Conservation (phyloP, 2,888 invertebrate genomes). For the Protonemura montana region DNA sequence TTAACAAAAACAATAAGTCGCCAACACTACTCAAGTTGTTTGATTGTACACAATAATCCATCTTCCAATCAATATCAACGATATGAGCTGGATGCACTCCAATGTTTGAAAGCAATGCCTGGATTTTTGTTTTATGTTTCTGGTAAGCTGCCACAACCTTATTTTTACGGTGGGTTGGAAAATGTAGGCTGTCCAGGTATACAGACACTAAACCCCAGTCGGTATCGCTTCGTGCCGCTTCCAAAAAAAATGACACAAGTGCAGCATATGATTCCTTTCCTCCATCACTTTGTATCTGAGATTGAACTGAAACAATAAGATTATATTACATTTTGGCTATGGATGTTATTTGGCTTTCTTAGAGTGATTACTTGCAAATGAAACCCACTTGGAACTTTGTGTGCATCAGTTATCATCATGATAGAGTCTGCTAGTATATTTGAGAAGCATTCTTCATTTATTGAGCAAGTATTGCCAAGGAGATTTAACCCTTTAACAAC, state of each 20-base stretch:
- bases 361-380: too few species aligned
- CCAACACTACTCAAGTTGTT: constrained; percentile 45
- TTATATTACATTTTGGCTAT: too few species aligned
- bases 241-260: constrained; percentile 54
- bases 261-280: constrained; percentile 55
- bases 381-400: constrained; percentile 41
- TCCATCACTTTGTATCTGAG: constrained; percentile 53
- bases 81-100: constrained; percentile 56
- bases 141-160: constrained; percentile 54
- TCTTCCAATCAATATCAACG: constrained; percentile 57
- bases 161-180: constrained; percentile 53
- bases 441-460: constrained; percentile 44
- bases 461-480: constrained; percentile 41
- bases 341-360: too few species aligned
- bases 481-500: constrained; percentile 43
- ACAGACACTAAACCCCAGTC: constrained; percentile 53
- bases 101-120: constrained; percentile 54
- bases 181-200: constrained; percentile 52
- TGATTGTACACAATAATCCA: constrained; percentile 59
- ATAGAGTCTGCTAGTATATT: constrained; percentile 44
- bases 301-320: constrained; percentile 51
- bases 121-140: constrained; percentile 53
- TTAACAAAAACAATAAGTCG: constrained; percentile 44
- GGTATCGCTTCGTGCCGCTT: constrained; percentile 55
- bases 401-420: constrained; percentile 24